Conservation (phyloP, 2,888 invertebrate genomes). For the Acanthococcus lagerstroemiae region DNA sequence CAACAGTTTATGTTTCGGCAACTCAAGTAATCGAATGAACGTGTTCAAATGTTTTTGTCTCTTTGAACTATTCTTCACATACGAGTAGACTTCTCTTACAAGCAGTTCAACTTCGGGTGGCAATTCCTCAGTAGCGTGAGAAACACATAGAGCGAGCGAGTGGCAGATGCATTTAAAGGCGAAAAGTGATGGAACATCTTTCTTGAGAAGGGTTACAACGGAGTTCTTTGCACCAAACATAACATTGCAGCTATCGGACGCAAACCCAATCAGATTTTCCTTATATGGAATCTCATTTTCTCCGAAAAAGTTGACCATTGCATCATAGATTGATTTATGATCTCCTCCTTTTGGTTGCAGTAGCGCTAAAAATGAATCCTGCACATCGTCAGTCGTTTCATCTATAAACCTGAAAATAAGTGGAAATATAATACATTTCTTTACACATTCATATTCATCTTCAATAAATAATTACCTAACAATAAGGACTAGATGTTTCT, state of each 20-base stretch:
- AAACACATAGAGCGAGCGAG: conserved; percentile 32
- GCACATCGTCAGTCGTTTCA: conserved; percentile 13
- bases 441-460: too few relatives aligned
- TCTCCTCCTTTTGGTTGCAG: conserved; percentile 35
- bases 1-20: conserved; percentile 34
- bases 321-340: conserved; percentile 34
- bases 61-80: conserved; percentile 39
- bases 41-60: conserved; percentile 36
- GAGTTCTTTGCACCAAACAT: conserved; percentile 35
- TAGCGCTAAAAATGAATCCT: conserved; percentile 35
- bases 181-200: conserved; percentile 34
- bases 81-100: conserved; percentile 38
- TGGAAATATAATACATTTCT: too few relatives aligned
- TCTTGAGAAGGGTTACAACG: conserved; percentile 28
- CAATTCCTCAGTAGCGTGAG: conserved; percentile 30
- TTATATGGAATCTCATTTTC: conserved; percentile 37
- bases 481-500: conserved; percentile 37
- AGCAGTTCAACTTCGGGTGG: conserved; percentile 25
- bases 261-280: conserved; percentile 34
- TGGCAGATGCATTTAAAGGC: conserved; percentile 34
- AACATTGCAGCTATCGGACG: conserved; percentile 35
- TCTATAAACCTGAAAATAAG: too few relatives aligned
- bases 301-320: conserved; percentile 35
- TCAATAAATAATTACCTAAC: too few relatives aligned
- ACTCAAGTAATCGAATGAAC: conserved; percentile 37